Evolutionary conservation across 2,113 vertebrate genomes (phyloP), one percentile per base, ranked within the genome.

Genomic region (Sigmodon hispidus): DNA sequence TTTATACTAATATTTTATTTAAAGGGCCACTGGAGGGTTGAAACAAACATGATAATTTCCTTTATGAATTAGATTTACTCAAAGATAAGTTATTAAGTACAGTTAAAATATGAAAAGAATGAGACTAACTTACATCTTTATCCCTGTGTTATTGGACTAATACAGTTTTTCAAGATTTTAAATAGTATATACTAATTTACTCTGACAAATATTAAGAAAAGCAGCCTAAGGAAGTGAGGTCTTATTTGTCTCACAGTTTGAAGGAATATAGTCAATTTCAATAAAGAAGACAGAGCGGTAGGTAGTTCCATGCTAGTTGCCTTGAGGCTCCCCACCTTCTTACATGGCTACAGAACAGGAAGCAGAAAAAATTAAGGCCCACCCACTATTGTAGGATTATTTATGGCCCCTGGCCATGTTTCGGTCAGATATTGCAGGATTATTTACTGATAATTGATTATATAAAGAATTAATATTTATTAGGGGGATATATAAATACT

Each of bases 21-120:
- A 93, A 45, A 92, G 22, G 92, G 26, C 63, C 70, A 36, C 3
- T 73, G n/a, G 81, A 95, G 17, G n/a, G 86, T 97, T 97, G 31
- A 96, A 45, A 43, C 87, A 88, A 96, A 69, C n/a, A 31, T 92
- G 85, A 34, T 69, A 89, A 87, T 81, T 67, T 91, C 45, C 85
- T 94, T 21, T 45, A 87, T 3, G 19, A 8, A 80, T 24, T 81
- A 13, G 36, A 15, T 75, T 94, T 83, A 22, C 86, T 96, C 26
- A 83, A 92, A 92, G 81, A 63, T 55, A 94, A 84, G 86, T 84
- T 85, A 63, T 70, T 40, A 94, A 86, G 80, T 86, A 65, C 11
- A 79, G 4, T 83, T 92, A 84, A 95, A 91, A 80, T 70, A 75
- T 89, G 26, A 65, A 75, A 59, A 84, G 26, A 93, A 94, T 86